Conservation (phyloP, 2,888 invertebrate species). For the Mythimna loreyi region DNA sequence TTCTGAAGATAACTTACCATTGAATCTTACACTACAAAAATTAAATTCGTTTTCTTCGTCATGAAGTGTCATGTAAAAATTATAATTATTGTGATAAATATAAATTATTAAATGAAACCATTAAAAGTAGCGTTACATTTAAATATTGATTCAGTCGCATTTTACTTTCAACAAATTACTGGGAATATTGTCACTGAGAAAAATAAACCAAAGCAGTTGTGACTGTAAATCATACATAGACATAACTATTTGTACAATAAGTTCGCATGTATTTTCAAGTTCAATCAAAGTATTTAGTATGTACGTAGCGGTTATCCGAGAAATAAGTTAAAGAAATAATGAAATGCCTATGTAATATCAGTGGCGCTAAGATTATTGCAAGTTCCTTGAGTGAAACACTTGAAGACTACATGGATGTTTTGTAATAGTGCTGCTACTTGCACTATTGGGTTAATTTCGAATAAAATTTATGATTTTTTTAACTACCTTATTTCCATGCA, state of each 20-base stretch:
- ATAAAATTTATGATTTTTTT: constrained; percentile 20
- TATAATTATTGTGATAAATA: constrained; percentile 68
- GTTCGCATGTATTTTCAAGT: constrained; percentile 24
- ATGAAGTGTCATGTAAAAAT: constrained; percentile 37
- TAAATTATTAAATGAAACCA: constrained; percentile 61
- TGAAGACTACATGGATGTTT: constrained; percentile 29
- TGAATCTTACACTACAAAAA: constrained; percentile 80
- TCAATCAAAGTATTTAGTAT: constrained; percentile 34
- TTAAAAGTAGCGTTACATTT: constrained; percentile 45
- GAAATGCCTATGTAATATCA: constrained; percentile 13
- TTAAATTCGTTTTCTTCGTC: constrained; percentile 57
- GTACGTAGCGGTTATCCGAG: constrained; percentile 22
- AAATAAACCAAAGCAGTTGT: constrained; percentile 56
- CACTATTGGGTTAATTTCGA: constrained; percentile 18
- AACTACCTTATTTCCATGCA: constrained; percentile 5
- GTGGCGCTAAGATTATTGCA: constrained; percentile 20
- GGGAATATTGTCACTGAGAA: constrained; percentile 29
- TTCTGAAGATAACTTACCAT: constrained; percentile 83
- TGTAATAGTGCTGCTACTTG: constrained; percentile 11
- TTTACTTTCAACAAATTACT: constrained; percentile 43
- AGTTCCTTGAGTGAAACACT: constrained; percentile 36
- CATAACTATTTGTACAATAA: constrained; percentile 44
- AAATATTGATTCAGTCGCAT: constrained; percentile 48
- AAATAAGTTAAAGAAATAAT: constrained; percentile 11
- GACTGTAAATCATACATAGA: constrained; percentile 30